Conservation (phyloP, 2,797 vertebrate genomes). For the Syncerus caffer region DNA sequence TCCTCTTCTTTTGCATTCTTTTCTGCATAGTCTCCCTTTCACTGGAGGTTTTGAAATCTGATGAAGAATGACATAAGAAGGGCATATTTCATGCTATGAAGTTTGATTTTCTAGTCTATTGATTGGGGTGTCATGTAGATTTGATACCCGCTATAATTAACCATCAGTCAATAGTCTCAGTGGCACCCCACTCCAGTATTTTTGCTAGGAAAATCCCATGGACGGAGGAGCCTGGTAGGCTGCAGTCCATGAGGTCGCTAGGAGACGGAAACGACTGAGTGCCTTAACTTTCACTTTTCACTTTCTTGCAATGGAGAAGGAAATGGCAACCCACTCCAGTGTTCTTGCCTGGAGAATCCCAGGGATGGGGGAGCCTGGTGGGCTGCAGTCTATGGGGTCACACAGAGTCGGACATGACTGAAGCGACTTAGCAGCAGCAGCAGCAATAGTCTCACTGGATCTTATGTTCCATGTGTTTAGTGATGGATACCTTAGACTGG, state of each 20-base stretch:
- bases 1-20: neutral
- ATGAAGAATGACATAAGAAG: neutral
- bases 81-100: neutral
- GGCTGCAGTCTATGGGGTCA: fast-evolving
- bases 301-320: no score
- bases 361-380: no score
- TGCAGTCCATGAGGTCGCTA: no score
- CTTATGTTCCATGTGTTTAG: neutral
- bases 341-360: no score
- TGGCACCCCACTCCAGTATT: no score
- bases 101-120: constrained; percentile 18
- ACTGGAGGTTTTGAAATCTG: constrained; percentile 3
- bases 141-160: neutral
- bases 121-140: neutral
- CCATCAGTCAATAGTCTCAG: neutral
- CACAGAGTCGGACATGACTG: no score
- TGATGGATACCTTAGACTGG: neutral
- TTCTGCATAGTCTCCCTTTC: neutral
- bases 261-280: fast-evolving
- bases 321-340: no score
- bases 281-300: no score
- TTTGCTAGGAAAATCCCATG: no score
- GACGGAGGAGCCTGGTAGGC: no score
- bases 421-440: no score
- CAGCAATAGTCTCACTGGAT: neutral